Percentiles rank a stretch among this genome's conserved stretches.
Conservation (phyloP, 1,140 invertebrate species). For the Leptinotarsa lineolata region DNA sequence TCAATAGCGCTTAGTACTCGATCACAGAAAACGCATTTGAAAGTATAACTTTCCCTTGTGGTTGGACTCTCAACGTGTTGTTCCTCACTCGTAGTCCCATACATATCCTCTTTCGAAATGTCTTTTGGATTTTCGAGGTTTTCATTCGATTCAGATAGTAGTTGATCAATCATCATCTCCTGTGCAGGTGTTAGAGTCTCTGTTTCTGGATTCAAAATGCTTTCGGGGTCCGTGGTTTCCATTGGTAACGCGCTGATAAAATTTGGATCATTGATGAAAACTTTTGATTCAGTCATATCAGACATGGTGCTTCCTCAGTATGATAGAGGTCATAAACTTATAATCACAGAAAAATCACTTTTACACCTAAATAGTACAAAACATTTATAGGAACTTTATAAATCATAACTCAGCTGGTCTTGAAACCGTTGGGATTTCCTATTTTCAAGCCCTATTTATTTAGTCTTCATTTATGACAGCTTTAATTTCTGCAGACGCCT, state of each 20-base stretch:
- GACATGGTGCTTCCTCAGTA: background rate
- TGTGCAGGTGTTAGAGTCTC: conserved; percentile 22
- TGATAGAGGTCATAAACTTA: conserved; percentile 30
- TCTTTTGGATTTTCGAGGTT: conserved; percentile 28
- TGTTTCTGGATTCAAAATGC: conserved; percentile 26
- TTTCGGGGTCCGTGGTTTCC: conserved; percentile 29
- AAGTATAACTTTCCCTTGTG: conserved; percentile 57
- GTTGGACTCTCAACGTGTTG: conserved; percentile 59
- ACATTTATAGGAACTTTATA: conserved; percentile 7
- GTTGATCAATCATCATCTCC: conserved; percentile 30
- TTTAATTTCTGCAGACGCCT: conserved; percentile 29
- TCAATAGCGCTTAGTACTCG: conserved; percentile 64
- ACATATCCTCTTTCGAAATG: conserved; percentile 30
- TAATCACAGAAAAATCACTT: conserved; percentile 25
- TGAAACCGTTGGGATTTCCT: background rate
- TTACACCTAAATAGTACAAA: conserved; percentile 9
- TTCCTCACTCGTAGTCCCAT: conserved; percentile 36
- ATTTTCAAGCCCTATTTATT: conserved; percentile 20
- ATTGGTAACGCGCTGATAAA: conserved; percentile 33
- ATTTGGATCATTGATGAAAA: conserved; percentile 40
- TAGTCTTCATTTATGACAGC: conserved; percentile 26
- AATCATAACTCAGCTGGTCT: conserved; percentile 11
- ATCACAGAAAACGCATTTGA: conserved; percentile 73
- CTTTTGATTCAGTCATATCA: conserved; percentile 39
- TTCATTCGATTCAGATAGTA: conserved; percentile 27